A percentile compares a stretch with the other conserved stretches of the same genome.
These are phyloP conservation scores for Lymantria dispar DNA, from an alignment of 2,888 invertebrate genomes.

Conservation along the genomic window DNA sequence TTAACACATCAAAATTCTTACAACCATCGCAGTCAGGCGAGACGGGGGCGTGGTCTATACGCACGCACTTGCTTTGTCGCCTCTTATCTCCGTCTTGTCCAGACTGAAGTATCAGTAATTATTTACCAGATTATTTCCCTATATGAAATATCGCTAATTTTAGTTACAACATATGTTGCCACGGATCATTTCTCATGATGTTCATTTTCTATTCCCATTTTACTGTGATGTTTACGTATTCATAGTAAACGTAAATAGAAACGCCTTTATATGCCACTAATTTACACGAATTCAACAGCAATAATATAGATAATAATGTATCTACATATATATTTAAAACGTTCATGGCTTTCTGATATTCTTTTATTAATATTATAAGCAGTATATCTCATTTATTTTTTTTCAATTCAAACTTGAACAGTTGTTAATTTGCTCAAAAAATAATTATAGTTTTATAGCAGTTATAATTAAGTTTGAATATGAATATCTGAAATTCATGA, in stretches of 20 bases:
- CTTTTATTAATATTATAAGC: slow-evolving; percentile 15
- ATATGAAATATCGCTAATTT: not conserved
- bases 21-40: too few species aligned
- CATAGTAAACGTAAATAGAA: slow-evolving; percentile 24
- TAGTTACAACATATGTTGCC: not conserved
- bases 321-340: slow-evolving; percentile 1
- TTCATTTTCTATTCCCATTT: slow-evolving; percentile 29
- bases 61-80: too few species aligned
- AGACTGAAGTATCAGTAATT: too few species aligned
- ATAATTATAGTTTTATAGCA: slow-evolving; percentile 12
- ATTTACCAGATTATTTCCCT: not conserved
- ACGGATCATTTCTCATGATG: not conserved
- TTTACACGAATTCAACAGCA: slow-evolving; percentile 32
- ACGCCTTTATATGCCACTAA: slow-evolving; percentile 29
- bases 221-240: slow-evolving; percentile 36
- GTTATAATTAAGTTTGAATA: slow-evolving; percentile 15
- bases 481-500: slow-evolving; percentile 31
- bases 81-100: too few species aligned
- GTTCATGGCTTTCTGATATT: slow-evolving; percentile 29
- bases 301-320: slow-evolving; percentile 16
- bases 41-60: too few species aligned
- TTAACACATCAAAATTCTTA: too few species aligned
- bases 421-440: slow-evolving; percentile 9
- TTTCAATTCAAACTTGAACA: not conserved
- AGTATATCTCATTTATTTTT: slow-evolving; percentile 12